These are phyloP conservation scores for Oegoconia quadripuncta DNA, from an alignment of 2,888 invertebrate species.

Conservation along the genomic window DNA sequence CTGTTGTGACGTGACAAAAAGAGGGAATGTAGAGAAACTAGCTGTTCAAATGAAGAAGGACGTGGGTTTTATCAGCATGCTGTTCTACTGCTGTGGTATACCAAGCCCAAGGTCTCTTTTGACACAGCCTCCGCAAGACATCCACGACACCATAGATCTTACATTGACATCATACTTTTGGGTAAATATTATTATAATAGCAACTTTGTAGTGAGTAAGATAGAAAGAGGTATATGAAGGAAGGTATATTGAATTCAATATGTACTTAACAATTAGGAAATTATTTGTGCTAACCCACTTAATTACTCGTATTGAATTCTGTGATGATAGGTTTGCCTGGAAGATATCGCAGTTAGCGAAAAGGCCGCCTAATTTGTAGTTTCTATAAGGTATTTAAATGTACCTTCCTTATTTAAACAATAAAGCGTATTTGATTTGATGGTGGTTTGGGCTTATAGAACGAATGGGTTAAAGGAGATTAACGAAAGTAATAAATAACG, in stretches of 20 bases:
- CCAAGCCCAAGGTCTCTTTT: constrained; percentile 79
- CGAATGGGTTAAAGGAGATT: too few species aligned
- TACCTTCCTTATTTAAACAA: too few species aligned
- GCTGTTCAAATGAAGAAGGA: constrained; percentile 68
- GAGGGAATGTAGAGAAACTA: constrained; percentile 65
- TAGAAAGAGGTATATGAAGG: not conserved
- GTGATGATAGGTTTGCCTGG: too few species aligned
- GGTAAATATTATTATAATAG: constrained; percentile 50
- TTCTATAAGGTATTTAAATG: too few species aligned
- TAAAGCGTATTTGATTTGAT: too few species aligned
- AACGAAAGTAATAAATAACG: too few species aligned
- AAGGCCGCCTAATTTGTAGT: too few species aligned
- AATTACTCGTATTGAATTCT: too few species aligned
- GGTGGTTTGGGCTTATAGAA: too few species aligned
- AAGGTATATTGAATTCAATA: not conserved
- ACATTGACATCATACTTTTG: constrained; percentile 82
- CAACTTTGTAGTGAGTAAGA: not conserved
- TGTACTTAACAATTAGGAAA: too few species aligned
- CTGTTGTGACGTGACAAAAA: constrained; percentile 78
- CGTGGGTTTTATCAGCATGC: constrained; percentile 79
- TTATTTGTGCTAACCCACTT: too few species aligned
- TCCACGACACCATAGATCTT: constrained; percentile 76
- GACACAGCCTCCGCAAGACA: constrained; percentile 69
- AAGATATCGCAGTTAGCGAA: too few species aligned
- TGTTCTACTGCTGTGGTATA: constrained; percentile 82